phyloP scores from a whole-genome alignment of 2,888 invertebrate species.

The Mactromeris polynyma region DNA sequence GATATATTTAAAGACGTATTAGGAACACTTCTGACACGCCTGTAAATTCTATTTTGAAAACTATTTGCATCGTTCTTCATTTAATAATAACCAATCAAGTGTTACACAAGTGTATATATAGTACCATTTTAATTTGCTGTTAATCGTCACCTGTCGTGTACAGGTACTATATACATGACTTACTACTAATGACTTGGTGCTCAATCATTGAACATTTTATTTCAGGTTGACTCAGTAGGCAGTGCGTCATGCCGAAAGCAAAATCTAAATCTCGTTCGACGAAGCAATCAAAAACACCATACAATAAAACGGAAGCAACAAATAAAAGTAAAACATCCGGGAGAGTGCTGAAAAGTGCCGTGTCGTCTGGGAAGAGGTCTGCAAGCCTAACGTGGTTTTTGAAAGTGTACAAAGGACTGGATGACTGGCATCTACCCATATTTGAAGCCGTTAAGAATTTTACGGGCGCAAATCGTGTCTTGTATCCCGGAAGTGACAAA shows the following conservation, averaged over 20 bases:
- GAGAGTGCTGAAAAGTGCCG: not conserved
- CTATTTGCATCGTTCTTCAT: no score
- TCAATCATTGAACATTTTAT: no score
- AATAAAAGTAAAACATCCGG: not conserved
- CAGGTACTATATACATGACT: no score
- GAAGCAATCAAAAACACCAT: not conserved
- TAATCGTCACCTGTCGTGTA: no score
- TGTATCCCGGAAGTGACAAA: constrained; percentile 48
- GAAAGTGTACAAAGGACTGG: constrained; percentile 43
- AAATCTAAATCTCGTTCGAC: not conserved
- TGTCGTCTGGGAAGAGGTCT: not conserved
- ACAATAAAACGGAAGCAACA: not conserved
- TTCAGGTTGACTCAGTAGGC: not conserved
- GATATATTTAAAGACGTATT: no score
- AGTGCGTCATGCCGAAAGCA: not conserved
- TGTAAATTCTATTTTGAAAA: no score
- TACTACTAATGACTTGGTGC: no score
- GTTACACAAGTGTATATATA: no score
- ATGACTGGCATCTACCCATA: constrained; percentile 46
- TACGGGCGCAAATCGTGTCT: constrained; percentile 25
- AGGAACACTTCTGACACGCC: no score
- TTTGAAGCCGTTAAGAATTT: constrained; percentile 16
- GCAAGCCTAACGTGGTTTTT: constrained; percentile 38
- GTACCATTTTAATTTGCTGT: no score
- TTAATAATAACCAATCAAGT: no score